phyloP scores from a whole-genome alignment of 2,888 invertebrate genomes.

The Noctua pronuba region DNA sequence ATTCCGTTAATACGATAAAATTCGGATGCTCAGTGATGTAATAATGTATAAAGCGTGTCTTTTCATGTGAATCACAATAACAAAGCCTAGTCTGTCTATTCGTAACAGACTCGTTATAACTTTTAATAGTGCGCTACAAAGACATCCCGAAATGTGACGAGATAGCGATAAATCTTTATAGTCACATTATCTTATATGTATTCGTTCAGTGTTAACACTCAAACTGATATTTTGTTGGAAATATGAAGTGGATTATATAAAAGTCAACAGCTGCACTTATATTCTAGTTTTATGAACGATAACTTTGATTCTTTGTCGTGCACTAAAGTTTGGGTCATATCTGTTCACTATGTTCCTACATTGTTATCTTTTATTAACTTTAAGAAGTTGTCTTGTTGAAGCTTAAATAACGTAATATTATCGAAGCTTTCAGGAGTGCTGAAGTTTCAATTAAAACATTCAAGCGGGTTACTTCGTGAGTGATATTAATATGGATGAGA shows the following conservation, averaged over 20 bases:
- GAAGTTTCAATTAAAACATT: constrained; percentile 44
- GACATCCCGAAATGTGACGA: constrained; percentile 77
- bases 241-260: constrained; percentile 49
- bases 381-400: constrained; percentile 3
- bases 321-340: constrained; percentile 45
- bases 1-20: constrained; percentile 50
- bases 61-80: constrained; percentile 73
- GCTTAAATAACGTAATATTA: constrained; percentile 20
- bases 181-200: constrained; percentile 65
- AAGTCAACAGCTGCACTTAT: constrained; percentile 42
- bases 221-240: constrained; percentile 45
- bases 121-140: constrained; percentile 86
- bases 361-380: constrained; percentile 45
- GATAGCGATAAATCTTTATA: constrained; percentile 69
- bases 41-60: constrained; percentile 67
- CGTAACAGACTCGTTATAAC: constrained; percentile 85
- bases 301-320: constrained; percentile 55
- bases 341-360: constrained; percentile 34
- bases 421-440: constrained; percentile 38
- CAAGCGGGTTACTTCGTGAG: constrained; percentile 28
- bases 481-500: constrained; percentile 47
- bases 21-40: constrained; percentile 50
- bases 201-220: constrained; percentile 43
- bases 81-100: constrained; percentile 73
- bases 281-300: constrained; percentile 55